A percentile compares a stretch with the other conserved stretches of the same genome.
These are phyloP conservation scores for Thymallus thymallus DNA, from an alignment of 2,113 vertebrate species.

Conservation along the genomic window DNA sequence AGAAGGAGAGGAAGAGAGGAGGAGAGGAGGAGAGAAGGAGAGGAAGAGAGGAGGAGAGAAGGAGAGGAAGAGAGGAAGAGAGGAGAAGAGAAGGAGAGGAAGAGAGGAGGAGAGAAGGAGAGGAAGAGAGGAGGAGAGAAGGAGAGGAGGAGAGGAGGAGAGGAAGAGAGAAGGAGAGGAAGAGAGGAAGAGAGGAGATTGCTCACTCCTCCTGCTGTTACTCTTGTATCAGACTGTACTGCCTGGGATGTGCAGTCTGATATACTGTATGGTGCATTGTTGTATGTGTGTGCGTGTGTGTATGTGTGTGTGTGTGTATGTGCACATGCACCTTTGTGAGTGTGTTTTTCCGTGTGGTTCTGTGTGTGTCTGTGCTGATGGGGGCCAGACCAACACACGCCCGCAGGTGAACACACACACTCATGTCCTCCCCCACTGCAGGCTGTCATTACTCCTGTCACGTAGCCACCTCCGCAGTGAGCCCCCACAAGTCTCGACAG, in stretches of 20 bases:
- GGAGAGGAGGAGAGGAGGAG: no score
- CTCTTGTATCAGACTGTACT: slow-evolving; percentile 54
- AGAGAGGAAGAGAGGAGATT: slow-evolving; percentile 19
- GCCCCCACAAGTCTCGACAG: slow-evolving; percentile 56
- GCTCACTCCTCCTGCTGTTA: slow-evolving; percentile 55
- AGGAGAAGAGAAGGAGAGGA: no score
- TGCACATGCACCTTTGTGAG: slow-evolving; percentile 22
- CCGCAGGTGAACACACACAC: slow-evolving; percentile 55
- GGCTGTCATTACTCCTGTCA: slow-evolving; percentile 74
- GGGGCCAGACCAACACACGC: slow-evolving; percentile 63
- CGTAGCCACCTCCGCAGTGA: slow-evolving; percentile 61
- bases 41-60: no score
- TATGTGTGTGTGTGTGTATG: slow-evolving; percentile 17
- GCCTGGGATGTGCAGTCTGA: slow-evolving; percentile 58
- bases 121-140: no score
- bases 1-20: no score
- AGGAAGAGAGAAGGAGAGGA: no score
- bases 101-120: no score
- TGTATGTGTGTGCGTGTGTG: slow-evolving; percentile 26
- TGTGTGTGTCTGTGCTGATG: slow-evolving; percentile 44
- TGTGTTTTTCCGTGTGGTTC: slow-evolving; percentile 28
- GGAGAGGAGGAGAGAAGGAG: no score
- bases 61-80: no score
- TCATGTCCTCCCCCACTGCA: slow-evolving; percentile 77
- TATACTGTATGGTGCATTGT: slow-evolving; percentile 39